These are phyloP conservation scores for Nasonovia ribisnigri DNA, from an alignment of 2,888 invertebrate species.

Conservation along the genomic window DNA sequence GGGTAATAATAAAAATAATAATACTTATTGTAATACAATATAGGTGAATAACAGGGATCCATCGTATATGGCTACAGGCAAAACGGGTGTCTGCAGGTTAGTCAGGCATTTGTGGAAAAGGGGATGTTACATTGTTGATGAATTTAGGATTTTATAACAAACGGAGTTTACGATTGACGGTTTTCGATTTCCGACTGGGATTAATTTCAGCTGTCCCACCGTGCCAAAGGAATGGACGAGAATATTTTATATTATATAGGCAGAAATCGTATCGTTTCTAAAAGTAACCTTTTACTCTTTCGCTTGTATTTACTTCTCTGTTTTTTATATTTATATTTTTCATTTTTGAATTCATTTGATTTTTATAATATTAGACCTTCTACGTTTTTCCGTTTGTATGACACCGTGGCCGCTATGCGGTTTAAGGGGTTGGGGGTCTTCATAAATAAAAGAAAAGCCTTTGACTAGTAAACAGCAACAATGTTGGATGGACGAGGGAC, in stretches of 20 bases:
- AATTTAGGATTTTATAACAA: constrained; percentile 35
- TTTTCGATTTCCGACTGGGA: constrained; percentile 28
- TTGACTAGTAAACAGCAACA: background rate
- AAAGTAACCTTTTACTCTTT: background rate
- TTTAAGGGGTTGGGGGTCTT: background rate
- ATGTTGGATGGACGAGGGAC: background rate
- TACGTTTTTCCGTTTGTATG: background rate
- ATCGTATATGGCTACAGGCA: background rate
- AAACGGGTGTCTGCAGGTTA: background rate
- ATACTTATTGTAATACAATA: background rate
- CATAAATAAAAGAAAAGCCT: constrained; percentile 47
- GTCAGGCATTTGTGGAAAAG: fast-evolving
- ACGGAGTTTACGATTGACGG: constrained; percentile 31
- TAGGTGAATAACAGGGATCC: background rate
- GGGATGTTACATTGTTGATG: background rate
- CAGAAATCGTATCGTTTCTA: background rate
- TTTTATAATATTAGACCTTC: constrained; percentile 28
- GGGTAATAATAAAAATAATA: background rate
- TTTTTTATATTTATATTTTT: background rate
- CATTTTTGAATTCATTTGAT: constrained; percentile 33
- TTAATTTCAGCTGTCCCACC: constrained; percentile 9
- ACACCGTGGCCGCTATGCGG: background rate
- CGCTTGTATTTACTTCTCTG: background rate
- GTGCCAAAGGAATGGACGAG: background rate
- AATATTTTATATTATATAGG: background rate